These are phyloP conservation scores for Papilio protenor DNA, from an alignment of 2,888 invertebrate species.

Conservation along the genomic window DNA sequence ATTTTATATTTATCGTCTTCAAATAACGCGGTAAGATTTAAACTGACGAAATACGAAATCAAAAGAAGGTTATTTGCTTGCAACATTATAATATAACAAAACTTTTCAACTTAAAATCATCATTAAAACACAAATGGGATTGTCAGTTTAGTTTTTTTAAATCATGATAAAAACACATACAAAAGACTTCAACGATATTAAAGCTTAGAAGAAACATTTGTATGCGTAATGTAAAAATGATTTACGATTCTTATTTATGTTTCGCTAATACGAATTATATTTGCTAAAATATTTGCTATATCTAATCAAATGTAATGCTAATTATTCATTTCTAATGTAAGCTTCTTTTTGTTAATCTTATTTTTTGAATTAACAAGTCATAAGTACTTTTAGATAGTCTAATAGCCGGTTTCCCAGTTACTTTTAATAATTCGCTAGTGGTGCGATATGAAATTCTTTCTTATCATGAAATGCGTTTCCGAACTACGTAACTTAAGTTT, in stretches of 20 bases:
- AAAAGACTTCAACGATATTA: constrained; percentile 8
- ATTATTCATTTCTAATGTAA: neutral
- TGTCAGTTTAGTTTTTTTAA: neutral
- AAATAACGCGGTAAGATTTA: neutral
- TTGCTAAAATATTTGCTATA: too few relatives aligned
- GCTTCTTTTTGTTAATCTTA: neutral
- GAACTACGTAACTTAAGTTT: too few relatives aligned
- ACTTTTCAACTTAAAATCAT: neutral
- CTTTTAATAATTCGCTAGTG: too few relatives aligned
- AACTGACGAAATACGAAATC: neutral
- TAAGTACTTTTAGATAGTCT: neutral
- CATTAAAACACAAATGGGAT: neutral
- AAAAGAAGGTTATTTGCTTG: constrained; percentile 11
- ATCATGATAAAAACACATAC: neutral
- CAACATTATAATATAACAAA: neutral
- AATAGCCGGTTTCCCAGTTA: too few relatives aligned
- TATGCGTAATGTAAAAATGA: constrained; percentile 11
- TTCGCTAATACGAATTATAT: constrained; percentile 1
- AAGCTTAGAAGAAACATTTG: neutral
- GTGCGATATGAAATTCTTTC: too few relatives aligned
- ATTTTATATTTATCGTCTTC: neutral
- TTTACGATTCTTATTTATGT: neutral
- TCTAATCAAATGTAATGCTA: neutral
- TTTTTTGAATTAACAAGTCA: neutral
- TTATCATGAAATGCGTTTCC: too few relatives aligned